Conservation (phyloP, 1,140 invertebrate genomes). For the Condylostylus longicornis region DNA sequence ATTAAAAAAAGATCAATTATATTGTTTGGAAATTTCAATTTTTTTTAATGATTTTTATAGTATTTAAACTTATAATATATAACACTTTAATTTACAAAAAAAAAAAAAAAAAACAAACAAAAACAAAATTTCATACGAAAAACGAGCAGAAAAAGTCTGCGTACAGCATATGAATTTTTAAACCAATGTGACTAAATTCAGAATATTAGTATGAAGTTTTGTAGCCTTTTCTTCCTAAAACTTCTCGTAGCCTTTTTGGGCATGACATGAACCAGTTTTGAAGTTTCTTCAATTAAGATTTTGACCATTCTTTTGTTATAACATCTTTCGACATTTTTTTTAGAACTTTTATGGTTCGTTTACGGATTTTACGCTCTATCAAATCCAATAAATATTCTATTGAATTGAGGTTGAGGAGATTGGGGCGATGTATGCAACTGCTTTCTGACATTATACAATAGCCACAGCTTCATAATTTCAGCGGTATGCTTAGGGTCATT, state of each 20-base stretch:
- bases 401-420: slow-evolving; percentile 18
- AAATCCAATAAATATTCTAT: slow-evolving; percentile 20
- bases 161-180: too few species aligned
- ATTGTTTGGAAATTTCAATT: too few species aligned
- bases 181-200: too few species aligned
- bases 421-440: slow-evolving; percentile 20
- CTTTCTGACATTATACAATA: slow-evolving; percentile 10
- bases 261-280: slow-evolving; percentile 7
- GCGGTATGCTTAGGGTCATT: slow-evolving; percentile 18
- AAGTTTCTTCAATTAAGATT: slow-evolving; percentile 7
- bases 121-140: too few species aligned
- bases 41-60: too few species aligned
- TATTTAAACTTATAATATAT: too few species aligned
- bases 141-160: too few species aligned
- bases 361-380: slow-evolving; percentile 11
- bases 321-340: slow-evolving; percentile 6
- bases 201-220: too few species aligned
- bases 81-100: too few species aligned
- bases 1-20: too few species aligned
- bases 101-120: too few species aligned
- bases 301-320: slow-evolving; percentile 3
- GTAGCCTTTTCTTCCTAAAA: slow-evolving; percentile 4
- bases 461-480: slow-evolving; percentile 11
- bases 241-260: slow-evolving; percentile 8
- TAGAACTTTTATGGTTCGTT: slow-evolving; percentile 2